Conservation (phyloP, 2,797 vertebrate species). For the Moxostoma hubbsi region DNA sequence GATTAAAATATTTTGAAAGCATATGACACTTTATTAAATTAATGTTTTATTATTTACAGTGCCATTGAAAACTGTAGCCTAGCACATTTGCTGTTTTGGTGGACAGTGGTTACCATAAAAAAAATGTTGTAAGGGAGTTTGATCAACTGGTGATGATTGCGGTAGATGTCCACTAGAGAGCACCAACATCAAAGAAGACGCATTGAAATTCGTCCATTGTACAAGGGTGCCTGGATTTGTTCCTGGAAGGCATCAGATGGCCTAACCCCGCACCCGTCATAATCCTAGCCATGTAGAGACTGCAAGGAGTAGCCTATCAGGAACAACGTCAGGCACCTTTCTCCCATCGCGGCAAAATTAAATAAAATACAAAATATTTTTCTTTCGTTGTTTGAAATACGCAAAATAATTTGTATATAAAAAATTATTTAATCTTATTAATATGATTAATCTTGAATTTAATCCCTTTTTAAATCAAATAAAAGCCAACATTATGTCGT, state of each 20-base stretch:
- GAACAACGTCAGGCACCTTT: too few species aligned
- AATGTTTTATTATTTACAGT: not conserved
- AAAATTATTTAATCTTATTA: too few species aligned
- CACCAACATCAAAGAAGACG: not conserved
- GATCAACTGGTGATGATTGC: not conserved
- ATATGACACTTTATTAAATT: not conserved
- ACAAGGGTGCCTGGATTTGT: not conserved
- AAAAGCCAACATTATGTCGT: not conserved
- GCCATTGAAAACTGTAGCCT: not conserved
- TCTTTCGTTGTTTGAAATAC: not conserved
- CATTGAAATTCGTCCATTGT: not conserved
- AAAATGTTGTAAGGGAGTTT: not conserved
- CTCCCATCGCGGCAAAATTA: too few species aligned
- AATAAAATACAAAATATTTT: too few species aligned
- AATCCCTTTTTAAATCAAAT: too few species aligned
- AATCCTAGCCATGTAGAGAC: too few species aligned
- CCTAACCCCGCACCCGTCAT: too few species aligned
- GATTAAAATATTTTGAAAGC: not conserved
- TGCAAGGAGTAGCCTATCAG: too few species aligned
- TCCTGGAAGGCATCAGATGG: too few species aligned
- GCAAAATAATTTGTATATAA: not conserved
- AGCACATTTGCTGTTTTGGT: not conserved
- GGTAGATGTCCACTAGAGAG: constrained; percentile 19
- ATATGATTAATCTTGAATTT: too few species aligned
- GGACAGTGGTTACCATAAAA: not conserved